Base-by-base conservation (phyloP, 2,888 invertebrate genomes). In the Brachycybe producta region DNA sequence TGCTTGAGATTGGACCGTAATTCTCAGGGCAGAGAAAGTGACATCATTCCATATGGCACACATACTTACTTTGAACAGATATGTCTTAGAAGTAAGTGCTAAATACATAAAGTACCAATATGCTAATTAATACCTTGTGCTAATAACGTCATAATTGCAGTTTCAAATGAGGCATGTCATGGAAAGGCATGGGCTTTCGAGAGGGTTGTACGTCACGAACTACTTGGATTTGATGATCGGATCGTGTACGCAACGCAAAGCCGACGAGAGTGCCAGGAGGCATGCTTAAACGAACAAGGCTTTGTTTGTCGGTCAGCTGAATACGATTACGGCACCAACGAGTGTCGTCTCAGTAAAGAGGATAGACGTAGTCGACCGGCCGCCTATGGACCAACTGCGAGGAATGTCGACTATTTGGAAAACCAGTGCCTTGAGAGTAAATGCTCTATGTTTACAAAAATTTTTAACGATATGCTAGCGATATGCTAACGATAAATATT, bases 181-280 rank as follows among this genome's bases (percentile, higher is more conserved):
- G 52, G 48, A 7, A 77, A 78, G 52, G 74, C 78, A 59, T 88
- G 87, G 87, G 73, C 78, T 27, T 70, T 84, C 46, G 84, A 86
- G 61, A 74, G 77, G 59, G 79, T 80, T 46, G 78, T 82, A 8
- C 84, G 85, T 8, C 80, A 80, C 57, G 77, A 79, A 58, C 67
- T 88, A 57, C 74, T 82, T 48, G 78, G 81, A n/a, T 77, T 79
- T 57, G 75, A 75, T 53, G 72, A 75, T 47, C 73, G 75, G 56
- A 75, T 74, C 59, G 67, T 82, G 52, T 64, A 77, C 2, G 69
- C 73, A 32, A 72, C 78, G 57, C 68, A 77, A 53, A 79, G 78
- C 34, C 72, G 82, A 56, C 70, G 72, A 49, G 75, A 80, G 56
- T 87, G 87, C 64, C 80, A 82, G 58, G 75, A 77, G 59, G 63